These are phyloP conservation scores for Reticulitermes lucifugus DNA, from an alignment of 2,888 invertebrate genomes.

Conservation along the genomic window DNA sequence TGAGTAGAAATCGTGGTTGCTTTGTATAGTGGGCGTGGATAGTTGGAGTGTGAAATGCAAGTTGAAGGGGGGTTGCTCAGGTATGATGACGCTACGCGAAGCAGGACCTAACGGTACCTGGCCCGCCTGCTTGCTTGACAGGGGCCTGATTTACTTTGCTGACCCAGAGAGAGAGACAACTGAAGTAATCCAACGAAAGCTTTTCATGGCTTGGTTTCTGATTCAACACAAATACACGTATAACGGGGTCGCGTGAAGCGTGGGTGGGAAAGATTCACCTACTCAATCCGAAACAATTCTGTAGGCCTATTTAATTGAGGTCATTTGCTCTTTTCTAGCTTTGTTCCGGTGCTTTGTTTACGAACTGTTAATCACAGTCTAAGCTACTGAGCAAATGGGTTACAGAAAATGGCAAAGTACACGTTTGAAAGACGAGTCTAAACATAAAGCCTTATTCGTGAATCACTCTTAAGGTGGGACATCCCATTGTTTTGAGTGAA, in stretches of 20 bases:
- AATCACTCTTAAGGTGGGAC: too few relatives aligned
- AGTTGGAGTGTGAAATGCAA: conserved; percentile 8
- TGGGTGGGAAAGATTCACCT: conserved; percentile 29
- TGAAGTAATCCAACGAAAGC: neutral
- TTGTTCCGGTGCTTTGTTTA: conserved; percentile 9
- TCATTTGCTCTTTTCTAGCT: neutral
- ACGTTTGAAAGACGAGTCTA: too few relatives aligned
- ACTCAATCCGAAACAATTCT: neutral
- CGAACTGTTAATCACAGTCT: neutral
- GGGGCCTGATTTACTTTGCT: conserved; percentile 50
- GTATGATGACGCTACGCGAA: conserved; percentile 16
- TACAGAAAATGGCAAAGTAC: too few relatives aligned
- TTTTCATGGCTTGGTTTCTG: conserved; percentile 14
- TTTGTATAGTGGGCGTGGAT: neutral
- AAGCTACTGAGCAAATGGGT: neutral
- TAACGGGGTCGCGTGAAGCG: conserved; percentile 33
- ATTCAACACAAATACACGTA: conserved; percentile 16
- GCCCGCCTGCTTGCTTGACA: neutral
- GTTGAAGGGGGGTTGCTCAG: conserved; percentile 1
- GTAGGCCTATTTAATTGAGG: neutral
- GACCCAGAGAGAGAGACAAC: conserved; percentile 42
- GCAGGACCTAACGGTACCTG: conserved; percentile 31
- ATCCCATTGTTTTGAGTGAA: too few relatives aligned
- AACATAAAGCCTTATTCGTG: too few relatives aligned
- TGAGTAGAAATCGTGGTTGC: neutral